These are phyloP conservation scores for Laspeyria flexula DNA, from an alignment of 2,888 invertebrate species.

Conservation along the genomic window DNA sequence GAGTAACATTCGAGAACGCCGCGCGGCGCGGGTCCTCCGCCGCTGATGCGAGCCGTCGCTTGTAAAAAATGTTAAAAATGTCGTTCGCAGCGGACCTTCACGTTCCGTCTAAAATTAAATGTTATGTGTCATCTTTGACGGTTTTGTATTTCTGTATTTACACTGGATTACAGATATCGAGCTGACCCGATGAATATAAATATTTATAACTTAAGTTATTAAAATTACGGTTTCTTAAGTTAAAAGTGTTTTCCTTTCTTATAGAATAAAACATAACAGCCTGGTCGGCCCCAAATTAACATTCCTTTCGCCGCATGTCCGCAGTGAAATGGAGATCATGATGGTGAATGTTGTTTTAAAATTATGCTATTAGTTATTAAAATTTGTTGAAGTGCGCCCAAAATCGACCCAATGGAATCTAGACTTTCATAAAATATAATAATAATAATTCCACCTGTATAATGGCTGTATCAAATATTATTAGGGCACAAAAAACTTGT, in stretches of 20 bases:
- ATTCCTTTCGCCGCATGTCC: constrained; percentile 84
- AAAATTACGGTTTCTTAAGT: constrained; percentile 87
- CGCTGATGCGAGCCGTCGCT: constrained; percentile 83
- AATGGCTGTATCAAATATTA: constrained; percentile 78
- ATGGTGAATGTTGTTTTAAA: constrained; percentile 78
- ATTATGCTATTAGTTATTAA: constrained; percentile 70
- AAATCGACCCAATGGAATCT: constrained; percentile 65
- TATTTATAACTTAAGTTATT: constrained; percentile 88
- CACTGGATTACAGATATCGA: constrained; percentile 87
- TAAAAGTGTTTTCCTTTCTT: constrained; percentile 86
- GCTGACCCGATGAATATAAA: constrained; percentile 88
- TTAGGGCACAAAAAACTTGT: constrained; percentile 84
- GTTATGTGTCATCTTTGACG: constrained; percentile 87
- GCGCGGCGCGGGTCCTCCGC: constrained; percentile 74
- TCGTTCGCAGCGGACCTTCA: constrained; percentile 86
- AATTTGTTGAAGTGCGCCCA: constrained; percentile 76
- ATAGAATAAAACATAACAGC: constrained; percentile 65
- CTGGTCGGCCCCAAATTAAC: constrained; percentile 83
- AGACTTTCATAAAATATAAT: constrained; percentile 63
- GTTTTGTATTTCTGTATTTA: constrained; percentile 87
- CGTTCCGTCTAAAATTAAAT: constrained; percentile 86
- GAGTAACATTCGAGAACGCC: constrained; percentile 85
- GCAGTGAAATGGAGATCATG: constrained; percentile 83
- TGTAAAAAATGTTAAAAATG: constrained; percentile 86
- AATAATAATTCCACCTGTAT: constrained; percentile 60